Evolutionary conservation across 2,888 invertebrate species (phyloP), one percentile per base, ranked within the genome.

Genomic region (Rhingia campestris): DNA sequence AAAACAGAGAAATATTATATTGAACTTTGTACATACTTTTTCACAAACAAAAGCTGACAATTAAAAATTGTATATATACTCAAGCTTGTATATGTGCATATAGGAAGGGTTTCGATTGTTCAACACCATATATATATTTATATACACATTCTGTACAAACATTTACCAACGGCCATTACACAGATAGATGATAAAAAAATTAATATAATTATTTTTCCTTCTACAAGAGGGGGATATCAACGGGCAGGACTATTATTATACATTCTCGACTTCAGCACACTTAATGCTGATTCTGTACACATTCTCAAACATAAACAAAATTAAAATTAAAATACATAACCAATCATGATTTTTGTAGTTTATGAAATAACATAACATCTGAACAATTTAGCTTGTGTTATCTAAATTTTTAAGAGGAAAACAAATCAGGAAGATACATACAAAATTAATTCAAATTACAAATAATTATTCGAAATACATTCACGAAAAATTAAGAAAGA

Each of bases 231-330:
- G 73, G 72, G 73, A 82, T 69, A 77, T 82, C 79, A 74, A 82
- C 82, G 82, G 82, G 73, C 79, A 69, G 82, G 73, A 82, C 43
- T 41, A 9, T 41, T 45, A 77, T 32, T 80, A 22, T 22, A 79
- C 82, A 82, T 82, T 82, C 80, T 84, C 45, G 74, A 84, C 59
- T 80, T 84, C 84, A 84, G 84, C 84, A 84, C 73, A 84, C 84
- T 84, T 84, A 84, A 84, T 84, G 79, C 84, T 84, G 84, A 75
- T 75, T 73, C 69, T 59, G 79, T 80, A 84, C 74, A 84, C 80
- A 84, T 80, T 75, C 79, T 69, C 67, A 77, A 74, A 72, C 51
- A 75, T 14, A n/a, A 59, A 61, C 4, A 12, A 51, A 6, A 53
- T 14, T 56, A n/a, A n/a, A n/a, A n/a, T 59, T 12, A 76, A 54